A percentile compares a stretch with the other conserved stretches of the same genome.
phyloP scores from a whole-genome alignment of 2,113 vertebrate species.

The Clarias gariepinus region DNA sequence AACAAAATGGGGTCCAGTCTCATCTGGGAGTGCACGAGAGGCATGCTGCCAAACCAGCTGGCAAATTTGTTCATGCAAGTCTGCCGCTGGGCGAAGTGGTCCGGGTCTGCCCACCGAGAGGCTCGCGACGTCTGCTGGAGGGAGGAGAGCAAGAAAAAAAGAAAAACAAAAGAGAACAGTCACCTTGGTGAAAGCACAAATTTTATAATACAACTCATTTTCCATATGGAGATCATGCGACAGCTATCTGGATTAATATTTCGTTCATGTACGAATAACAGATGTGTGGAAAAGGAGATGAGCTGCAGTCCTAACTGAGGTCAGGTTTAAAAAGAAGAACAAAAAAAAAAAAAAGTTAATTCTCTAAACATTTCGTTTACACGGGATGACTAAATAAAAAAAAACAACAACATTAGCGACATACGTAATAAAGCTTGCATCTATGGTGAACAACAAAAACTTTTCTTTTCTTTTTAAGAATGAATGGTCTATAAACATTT shows the following conservation, averaged over 20 bases:
- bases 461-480: not conserved
- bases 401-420: not conserved
- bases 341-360: not conserved
- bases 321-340: slow-evolving; percentile 14
- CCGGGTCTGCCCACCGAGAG: slow-evolving; percentile 97
- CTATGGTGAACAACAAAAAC: not conserved
- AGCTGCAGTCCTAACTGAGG: slow-evolving; percentile 32
- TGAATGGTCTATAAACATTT: not conserved
- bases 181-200: not conserved
- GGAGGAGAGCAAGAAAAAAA: not conserved
- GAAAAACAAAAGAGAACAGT: not conserved
- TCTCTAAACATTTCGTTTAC: not conserved
- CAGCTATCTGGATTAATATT: not conserved
- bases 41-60: slow-evolving; percentile 99
- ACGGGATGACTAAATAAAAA: not conserved
- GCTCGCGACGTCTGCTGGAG: slow-evolving; percentile 84
- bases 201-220: not conserved
- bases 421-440: not conserved
- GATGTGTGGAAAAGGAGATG: slow-evolving; percentile 18
- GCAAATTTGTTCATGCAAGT: slow-evolving; percentile 99
- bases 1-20: slow-evolving; percentile 97
- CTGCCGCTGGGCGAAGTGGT: slow-evolving; percentile 98
- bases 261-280: not conserved
- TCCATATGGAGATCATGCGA: not conserved
- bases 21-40: slow-evolving; percentile 97